Base-by-base conservation (phyloP, 2,797 vertebrate species). In the Holocentrus rufus region DNA sequence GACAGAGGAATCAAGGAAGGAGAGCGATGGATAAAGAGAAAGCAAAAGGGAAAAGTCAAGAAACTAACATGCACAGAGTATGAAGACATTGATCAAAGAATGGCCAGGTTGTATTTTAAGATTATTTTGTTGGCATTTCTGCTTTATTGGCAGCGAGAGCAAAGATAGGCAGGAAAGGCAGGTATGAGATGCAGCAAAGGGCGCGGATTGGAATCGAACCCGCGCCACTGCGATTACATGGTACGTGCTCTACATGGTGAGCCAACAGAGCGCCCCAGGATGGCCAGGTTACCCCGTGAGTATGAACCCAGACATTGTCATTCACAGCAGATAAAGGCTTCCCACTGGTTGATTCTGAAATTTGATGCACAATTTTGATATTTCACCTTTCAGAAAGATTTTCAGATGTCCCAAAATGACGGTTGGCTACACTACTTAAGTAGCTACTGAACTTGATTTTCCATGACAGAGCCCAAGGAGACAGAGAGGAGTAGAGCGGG, bases 381-480 rank as follows among this genome's bases (percentile, higher is more conserved):
- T 81, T 87, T 76, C 75, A 79, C 55, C 52, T 58, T 58, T 59
- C 58, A 60, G 69, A 79, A 52, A 65, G 44, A 79, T 60, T 46
- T 68, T 69, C 74, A 63, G 55, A 17, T 67, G 77, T 58, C 30
- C 31, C n/a, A 61, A 69, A 85, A 82, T 74, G 65, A 80, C 23
- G 71, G 74, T 53, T 84, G 69, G 79, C 27, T 25, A 55, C 44
- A 14, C 14, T 39, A 47, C 15, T 47, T 17, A 30, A 55, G 25
- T 15, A 30, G 36, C 53, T 27, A 17, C 17, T 57, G 17, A 23
- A n/a, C 59, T 36, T 74, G 55, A 83, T 84, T 83, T 73, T 58
- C 82, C 75, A 79, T 53, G 66, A 18, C 30, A 25, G 52, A 81
- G 50, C 52, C 61, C 77, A 80, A 69, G 71, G 71, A 74, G 66